Evolutionary conservation across 2,888 invertebrate species (phyloP).

Genomic region (Cepaea hortensis): DNA sequence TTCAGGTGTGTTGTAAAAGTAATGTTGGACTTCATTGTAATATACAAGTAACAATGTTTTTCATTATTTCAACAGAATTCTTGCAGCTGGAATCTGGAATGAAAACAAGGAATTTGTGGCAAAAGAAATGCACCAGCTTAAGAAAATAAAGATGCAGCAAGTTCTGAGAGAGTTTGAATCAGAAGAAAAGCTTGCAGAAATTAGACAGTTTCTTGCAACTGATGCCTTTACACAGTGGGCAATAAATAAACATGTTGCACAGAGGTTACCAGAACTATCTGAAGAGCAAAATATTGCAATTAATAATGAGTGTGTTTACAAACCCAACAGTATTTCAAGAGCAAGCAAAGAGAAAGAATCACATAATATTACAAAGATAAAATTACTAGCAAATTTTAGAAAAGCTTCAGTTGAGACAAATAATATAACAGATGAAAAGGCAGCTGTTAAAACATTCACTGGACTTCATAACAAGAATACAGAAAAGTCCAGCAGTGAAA

Average conservation of each 20-base stretch:
- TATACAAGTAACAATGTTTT: not conserved
- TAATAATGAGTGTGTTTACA: slow-evolving; percentile 48
- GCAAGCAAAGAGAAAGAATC: slow-evolving; percentile 10
- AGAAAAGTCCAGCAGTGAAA: slow-evolving; percentile 24
- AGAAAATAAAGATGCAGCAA: slow-evolving; percentile 73
- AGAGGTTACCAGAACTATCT: slow-evolving; percentile 26
- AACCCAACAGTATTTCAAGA: slow-evolving; percentile 59
- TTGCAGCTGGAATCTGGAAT: slow-evolving; percentile 75
- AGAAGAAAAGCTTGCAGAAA: slow-evolving; percentile 67
- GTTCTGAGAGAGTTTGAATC: slow-evolving; percentile 71
- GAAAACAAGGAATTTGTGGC: slow-evolving; percentile 73
- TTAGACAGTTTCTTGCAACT: slow-evolving; percentile 71
- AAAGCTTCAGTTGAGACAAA: slow-evolving; percentile 33
- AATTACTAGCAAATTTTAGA: slow-evolving; percentile 40
- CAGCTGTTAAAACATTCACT: slow-evolving; percentile 28
- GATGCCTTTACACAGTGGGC: slow-evolving; percentile 71
- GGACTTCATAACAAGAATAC: slow-evolving; percentile 1
- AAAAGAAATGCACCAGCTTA: slow-evolving; percentile 70
- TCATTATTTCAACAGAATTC: slow-evolving; percentile 64
- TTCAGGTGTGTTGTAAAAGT: too few species aligned
- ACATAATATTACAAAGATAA: slow-evolving; percentile 31
- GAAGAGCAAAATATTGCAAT: slow-evolving; percentile 28
- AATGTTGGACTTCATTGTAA: too few species aligned
- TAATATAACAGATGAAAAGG: slow-evolving; percentile 46
- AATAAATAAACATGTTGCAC: slow-evolving; percentile 47